A percentile compares a stretch with the other conserved stretches of the same genome.
These are phyloP conservation scores for Mobula birostris DNA, from an alignment of 2,113 vertebrate genomes.

Conservation along the genomic window DNA sequence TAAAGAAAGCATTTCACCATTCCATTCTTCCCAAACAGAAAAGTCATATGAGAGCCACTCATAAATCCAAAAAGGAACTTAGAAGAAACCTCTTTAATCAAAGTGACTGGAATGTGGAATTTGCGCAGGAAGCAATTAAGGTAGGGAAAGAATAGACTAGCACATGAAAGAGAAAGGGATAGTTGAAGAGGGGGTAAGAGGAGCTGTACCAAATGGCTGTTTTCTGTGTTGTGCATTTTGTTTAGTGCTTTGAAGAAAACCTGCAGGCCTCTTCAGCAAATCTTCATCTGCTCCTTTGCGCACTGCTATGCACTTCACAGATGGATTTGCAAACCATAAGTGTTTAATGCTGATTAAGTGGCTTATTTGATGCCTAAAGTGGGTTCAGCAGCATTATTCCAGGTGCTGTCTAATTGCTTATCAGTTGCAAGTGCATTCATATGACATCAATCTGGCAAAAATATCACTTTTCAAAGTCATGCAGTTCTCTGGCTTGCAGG, in stretches of 20 bases:
- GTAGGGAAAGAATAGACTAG: background rate
- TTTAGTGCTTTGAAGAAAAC: background rate
- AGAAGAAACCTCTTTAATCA: background rate
- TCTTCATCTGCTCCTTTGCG: background rate
- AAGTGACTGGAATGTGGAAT: background rate
- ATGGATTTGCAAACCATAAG: background rate
- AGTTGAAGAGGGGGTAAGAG: background rate
- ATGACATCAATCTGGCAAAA: background rate
- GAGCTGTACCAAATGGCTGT: background rate
- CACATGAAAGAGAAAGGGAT: background rate
- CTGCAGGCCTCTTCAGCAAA: background rate
- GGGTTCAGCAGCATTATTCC: background rate
- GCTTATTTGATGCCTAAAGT: slow-evolving; percentile 7
- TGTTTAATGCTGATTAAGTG: slow-evolving; percentile 21
- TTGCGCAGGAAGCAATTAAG: background rate
- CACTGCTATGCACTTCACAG: slow-evolving; percentile 19
- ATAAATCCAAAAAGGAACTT: slow-evolving; percentile 2
- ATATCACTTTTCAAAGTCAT: slow-evolving; percentile 19
- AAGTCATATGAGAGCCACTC: background rate
- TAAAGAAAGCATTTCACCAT: background rate
- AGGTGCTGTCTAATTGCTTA: slow-evolving; percentile 20
- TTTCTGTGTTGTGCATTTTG: background rate
- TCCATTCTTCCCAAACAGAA: background rate
- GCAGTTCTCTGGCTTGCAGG: background rate
- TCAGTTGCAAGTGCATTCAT: background rate